A percentile compares a stretch with the other conserved stretches of the same genome.
phyloP scores from a whole-genome alignment of 2,888 invertebrate species.

The Druceiella hillmani region DNA sequence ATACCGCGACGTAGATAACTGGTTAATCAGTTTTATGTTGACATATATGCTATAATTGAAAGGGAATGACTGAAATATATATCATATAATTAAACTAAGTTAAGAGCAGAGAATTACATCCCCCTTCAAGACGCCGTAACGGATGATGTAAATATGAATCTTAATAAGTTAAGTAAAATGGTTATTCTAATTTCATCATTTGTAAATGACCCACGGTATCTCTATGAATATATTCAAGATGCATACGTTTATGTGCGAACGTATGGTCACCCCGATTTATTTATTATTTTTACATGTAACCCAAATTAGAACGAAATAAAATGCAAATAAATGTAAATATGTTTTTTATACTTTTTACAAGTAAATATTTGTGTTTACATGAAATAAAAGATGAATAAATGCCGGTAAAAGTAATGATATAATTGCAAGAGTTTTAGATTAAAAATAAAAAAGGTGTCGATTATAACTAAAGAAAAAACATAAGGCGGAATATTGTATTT shows the following conservation, averaged over 20 bases:
- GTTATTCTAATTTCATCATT: constrained; percentile 21
- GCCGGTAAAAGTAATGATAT: no score
- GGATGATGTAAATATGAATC: constrained; percentile 14
- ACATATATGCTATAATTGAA: no score
- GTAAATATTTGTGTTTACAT: no score
- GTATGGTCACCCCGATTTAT: constrained; percentile 25
- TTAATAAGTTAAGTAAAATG: constrained; percentile 13
- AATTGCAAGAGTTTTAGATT: no score
- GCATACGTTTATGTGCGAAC: constrained; percentile 26
- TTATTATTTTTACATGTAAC: constrained; percentile 16
- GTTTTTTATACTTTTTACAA: no score
- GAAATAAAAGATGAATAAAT: no score
- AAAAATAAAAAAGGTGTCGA: no score
- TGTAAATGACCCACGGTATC: constrained; percentile 22
- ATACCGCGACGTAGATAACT: no score
- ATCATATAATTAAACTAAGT: constrained; percentile 25
- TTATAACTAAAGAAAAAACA: no score
- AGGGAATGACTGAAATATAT: constrained; percentile 23
- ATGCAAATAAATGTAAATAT: background rate
- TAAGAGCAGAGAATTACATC: constrained; percentile 24
- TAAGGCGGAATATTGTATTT: no score
- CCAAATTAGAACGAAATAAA: background rate
- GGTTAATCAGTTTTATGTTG: no score
- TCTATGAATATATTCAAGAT: constrained; percentile 27
- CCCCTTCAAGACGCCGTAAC: constrained; percentile 26